Evolutionary conservation across 35 echinoderm and acorn worm genomes (phyloP), one percentile per base, ranked within the genome.

Genomic region (Apostichopus parvimensis): DNA sequence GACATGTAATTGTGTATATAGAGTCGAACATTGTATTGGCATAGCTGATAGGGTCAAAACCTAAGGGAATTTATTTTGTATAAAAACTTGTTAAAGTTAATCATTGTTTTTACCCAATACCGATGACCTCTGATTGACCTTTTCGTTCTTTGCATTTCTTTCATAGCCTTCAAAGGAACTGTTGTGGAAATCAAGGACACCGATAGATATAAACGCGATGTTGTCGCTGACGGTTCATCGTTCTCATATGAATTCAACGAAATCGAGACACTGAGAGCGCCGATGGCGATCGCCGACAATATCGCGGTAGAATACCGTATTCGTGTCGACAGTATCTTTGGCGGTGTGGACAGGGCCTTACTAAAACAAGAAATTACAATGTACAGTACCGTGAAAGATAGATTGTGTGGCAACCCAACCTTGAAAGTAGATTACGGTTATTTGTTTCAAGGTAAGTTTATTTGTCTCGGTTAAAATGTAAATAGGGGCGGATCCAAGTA

Each of bases 401-500:
- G 55, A 21, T 20, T 57, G 55, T 84, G 81, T 58, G 81, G 81
- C 57, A 13, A 53, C 22, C 54, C 55, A 10, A n/a, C 18, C 12
- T 24, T 84, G 56, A 56, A 21, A 22, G 57, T 18, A 25, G 81
- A 59, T 59, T 58, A 84, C 55, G 54, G 15, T 4, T 84, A 84
- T 22, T 59, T 84, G 9, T 84, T 84, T 59, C 81, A 84, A 84
- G 81, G 81, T 84, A 60, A 58, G 28, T 28, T 15, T 54, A 8
- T 24, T 53, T 80, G 26, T 80, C 34, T 80, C 77, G 9, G 45
- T 52, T 6, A 61, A 61, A 11, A 9, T 9, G 8, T 61, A 61
- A 11, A 45, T 45, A 4, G 34, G 34, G 34, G 34, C 2, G 34
- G 34, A 45, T 45, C 34, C 34, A 45, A 34, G 28, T 34, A 34